Percentiles rank a stretch among this genome's conserved stretches.
Evolutionary conservation across 2,113 vertebrate species (phyloP).

Genomic region (Rhineura floridana): DNA sequence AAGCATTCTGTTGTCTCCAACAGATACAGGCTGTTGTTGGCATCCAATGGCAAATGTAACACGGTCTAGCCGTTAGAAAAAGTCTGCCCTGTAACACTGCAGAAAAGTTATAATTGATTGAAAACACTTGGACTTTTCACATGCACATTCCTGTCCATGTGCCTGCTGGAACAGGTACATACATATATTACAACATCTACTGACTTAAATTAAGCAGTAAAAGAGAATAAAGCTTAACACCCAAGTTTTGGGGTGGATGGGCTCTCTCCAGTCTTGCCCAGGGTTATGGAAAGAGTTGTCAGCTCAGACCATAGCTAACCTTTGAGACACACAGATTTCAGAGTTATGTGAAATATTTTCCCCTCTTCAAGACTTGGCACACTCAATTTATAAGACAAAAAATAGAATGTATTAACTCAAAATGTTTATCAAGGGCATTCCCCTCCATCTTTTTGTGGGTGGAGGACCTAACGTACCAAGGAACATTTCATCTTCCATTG

Average conservation of each 20-base stretch:
- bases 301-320: constrained; percentile 64
- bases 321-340: constrained; percentile 45
- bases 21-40: background rate
- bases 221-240: constrained; percentile 8
- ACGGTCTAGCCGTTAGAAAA: background rate
- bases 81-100: background rate
- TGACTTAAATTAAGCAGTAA: background rate
- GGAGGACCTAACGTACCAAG: constrained; percentile 47
- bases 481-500: constrained; percentile 63
- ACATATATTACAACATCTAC: background rate
- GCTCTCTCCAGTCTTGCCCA: constrained; percentile 51
- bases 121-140: background rate
- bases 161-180: background rate
- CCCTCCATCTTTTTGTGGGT: constrained; percentile 44
- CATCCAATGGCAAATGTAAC: background rate
- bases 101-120: background rate
- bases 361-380: constrained; percentile 78
- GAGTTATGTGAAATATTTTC: constrained; percentile 79
- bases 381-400: constrained; percentile 71
- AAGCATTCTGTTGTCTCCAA: too few species aligned
- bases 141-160: background rate
- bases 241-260: rapidly evolving
- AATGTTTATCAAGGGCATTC: constrained; percentile 75
- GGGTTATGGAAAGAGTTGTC: constrained; percentile 68
- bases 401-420: constrained; percentile 81